Evolutionary conservation across 2,888 invertebrate species (phyloP), one percentile per base, ranked within the genome.

Genomic region (Tiliacea citrago): DNA sequence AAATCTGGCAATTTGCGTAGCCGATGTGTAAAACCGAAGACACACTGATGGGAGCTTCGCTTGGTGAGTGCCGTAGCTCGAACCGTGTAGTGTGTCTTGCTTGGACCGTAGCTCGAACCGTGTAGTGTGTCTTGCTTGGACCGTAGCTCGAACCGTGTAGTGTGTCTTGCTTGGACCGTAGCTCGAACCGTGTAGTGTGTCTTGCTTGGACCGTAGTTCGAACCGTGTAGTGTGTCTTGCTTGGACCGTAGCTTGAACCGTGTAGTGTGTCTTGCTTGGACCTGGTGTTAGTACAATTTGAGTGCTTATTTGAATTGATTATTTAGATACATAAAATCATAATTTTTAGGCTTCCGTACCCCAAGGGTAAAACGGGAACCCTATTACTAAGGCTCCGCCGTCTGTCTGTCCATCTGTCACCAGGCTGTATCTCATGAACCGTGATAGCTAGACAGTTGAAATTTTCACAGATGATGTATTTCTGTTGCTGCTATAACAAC

Each of bases 1-100:
- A 47, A 49, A 58, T 47, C 57, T 68, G 24, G 35, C 69, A 81
- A 81, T 84, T 84, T 84, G 49, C 63, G 39, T 53, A 16, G 61
- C 16, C 62, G 13, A 58, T 35, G n/a, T 73, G 8, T 82, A 76
- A 74, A 47, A 63, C n/a, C 0, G 2, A 47, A n/a, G 24, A 4
- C 39, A 53, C 24, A 62, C 18, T 8, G 61, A 1, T 18, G 9
- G 5, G 0, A 13, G 13, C 35, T 24, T 16, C 0, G 8, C 8
- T 49, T 16, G 3, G 16, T 10, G 10, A n/a, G 9, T 21, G 16
- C 1, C 16, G 13, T 35, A 65, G 3, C 16, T 35, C 6, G 0
- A 65, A 66, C 2, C 9, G n/a, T 16, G 6, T 10, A 49, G 13
- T 7, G 8, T 29, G 29, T 4, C 3, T 16, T 55, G 13, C 24